phyloP scores from a whole-genome alignment of 2,113 vertebrate species.

The Kobus ellipsiprymnus region DNA sequence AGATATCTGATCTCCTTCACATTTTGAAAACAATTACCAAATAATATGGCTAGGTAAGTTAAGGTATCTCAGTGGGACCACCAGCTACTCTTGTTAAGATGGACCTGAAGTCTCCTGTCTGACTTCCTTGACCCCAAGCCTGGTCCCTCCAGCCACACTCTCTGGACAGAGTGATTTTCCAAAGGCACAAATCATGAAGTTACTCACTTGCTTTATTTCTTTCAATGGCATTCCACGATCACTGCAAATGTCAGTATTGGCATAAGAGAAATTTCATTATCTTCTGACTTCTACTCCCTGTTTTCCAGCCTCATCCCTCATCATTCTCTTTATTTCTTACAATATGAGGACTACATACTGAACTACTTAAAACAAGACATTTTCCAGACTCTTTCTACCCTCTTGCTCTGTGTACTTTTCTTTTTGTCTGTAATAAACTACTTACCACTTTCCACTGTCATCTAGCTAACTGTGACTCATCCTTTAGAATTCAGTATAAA shows the following conservation, averaged over 20 bases:
- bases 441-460: background rate
- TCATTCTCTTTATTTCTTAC: background rate
- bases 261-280: background rate
- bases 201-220: background rate
- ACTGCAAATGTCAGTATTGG: background rate
- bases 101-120: background rate
- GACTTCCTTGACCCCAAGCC: background rate
- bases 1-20: background rate
- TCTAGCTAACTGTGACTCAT: background rate
- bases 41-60: background rate
- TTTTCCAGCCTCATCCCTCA: background rate
- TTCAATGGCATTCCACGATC: accelerated
- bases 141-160: background rate
- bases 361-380: background rate
- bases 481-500: background rate
- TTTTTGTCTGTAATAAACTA: background rate
- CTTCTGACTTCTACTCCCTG: accelerated
- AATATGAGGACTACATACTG: background rate
- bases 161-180: background rate
- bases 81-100: background rate
- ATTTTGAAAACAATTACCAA: background rate
- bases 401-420: background rate
- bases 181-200: background rate
- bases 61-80: background rate
- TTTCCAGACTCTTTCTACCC: background rate